Evolutionary conservation across 1,140 invertebrate species (phyloP).

Genomic region (Drosophila setifemur): DNA sequence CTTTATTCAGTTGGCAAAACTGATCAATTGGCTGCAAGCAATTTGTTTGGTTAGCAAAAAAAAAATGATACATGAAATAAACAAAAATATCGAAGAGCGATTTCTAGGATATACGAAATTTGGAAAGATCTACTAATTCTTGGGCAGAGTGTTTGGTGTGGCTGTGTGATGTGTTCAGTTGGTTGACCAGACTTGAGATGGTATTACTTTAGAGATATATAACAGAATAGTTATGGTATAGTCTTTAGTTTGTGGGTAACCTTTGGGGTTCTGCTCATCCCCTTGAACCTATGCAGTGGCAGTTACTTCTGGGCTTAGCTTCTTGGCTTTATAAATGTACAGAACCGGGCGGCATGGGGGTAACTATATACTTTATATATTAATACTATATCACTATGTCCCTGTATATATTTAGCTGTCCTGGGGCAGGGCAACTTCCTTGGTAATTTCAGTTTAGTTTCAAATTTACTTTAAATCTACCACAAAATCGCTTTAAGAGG

Average conservation of each 20-base stretch:
- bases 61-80: too few relatives aligned
- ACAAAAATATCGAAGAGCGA: conserved; percentile 1
- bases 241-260: too few relatives aligned
- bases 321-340: conserved; percentile 1
- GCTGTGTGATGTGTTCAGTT: too few relatives aligned
- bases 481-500: not conserved
- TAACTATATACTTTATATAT: not conserved
- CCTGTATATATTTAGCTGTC: not conserved
- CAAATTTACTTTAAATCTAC: not conserved
- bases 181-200: too few relatives aligned
- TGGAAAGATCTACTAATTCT: not conserved
- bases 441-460: too few relatives aligned
- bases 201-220: too few relatives aligned
- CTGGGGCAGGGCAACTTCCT: conserved; percentile 1
- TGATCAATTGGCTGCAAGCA: conserved; percentile 42
- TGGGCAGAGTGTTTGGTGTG: too few relatives aligned
- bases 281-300: conserved; percentile 35
- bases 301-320: conserved; percentile 22
- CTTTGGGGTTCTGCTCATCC: not conserved
- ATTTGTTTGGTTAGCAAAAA: conserved; percentile 9
- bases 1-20: conserved; percentile 24
- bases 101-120: conserved; percentile 23
- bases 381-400: not conserved
- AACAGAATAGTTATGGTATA: too few relatives aligned
- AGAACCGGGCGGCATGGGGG: not conserved